phyloP scores from a whole-genome alignment of 2,113 vertebrate species.

The Gila orcuttii region DNA sequence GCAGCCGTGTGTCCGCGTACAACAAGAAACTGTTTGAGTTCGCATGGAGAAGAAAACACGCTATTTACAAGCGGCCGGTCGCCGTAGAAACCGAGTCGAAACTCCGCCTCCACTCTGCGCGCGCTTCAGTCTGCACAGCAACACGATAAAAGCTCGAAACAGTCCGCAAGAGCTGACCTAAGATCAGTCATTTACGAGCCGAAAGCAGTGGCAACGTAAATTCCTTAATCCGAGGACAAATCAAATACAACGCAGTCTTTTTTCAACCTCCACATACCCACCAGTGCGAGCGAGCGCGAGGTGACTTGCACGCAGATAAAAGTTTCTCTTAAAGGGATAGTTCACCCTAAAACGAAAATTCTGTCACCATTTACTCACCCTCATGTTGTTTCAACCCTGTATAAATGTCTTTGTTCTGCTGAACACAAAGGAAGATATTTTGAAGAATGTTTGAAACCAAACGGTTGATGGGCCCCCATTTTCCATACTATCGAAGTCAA shows the following conservation, averaged over 20 bases:
- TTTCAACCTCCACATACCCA: not conserved
- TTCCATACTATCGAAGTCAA: too few species aligned
- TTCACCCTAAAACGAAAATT: too few species aligned
- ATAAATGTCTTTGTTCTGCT: too few species aligned
- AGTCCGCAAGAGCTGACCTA: constrained; percentile 7
- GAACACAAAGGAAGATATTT: too few species aligned
- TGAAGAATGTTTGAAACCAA: too few species aligned
- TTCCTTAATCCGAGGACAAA: not conserved
- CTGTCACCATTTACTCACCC: too few species aligned
- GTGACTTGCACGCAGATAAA: not conserved
- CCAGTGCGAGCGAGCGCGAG: not conserved
- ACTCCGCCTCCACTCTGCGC: constrained; percentile 57
- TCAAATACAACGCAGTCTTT: not conserved
- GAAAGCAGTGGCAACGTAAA: not conserved
- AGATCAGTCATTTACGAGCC: constrained; percentile 3
- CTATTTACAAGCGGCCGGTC: constrained; percentile 57
- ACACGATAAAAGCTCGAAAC: not conserved
- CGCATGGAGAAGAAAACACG: constrained; percentile 34
- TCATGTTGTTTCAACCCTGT: too few species aligned
- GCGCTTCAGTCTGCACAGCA: constrained; percentile 27
- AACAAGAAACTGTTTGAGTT: constrained; percentile 31
- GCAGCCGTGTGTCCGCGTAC: constrained; percentile 1
- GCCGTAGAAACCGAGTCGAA: constrained; percentile 62
- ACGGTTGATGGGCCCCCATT: too few species aligned
- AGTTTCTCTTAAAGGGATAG: not conserved